Base-by-base conservation (phyloP, 2,113 vertebrate genomes). In the Entomyzon cyanotis region DNA sequence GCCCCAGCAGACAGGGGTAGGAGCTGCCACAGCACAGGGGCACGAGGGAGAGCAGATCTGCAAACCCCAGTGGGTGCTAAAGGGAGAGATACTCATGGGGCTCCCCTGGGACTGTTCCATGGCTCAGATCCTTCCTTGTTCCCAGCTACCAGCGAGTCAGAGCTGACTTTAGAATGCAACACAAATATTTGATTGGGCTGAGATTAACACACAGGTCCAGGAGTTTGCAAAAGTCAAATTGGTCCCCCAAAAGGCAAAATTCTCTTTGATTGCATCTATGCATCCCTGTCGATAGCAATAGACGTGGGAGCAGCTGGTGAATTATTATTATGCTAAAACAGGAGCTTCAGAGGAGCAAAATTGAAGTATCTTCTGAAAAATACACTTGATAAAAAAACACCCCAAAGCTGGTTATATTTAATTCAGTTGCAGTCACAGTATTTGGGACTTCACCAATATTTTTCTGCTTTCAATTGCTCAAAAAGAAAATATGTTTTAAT, bases 241-340 rank as follows among this genome's bases (percentile, higher is more conserved):
- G 85, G 52, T 68, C 44, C 69, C 80, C 65, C 46, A 46, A 76
- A 95, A 88, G 83, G 80, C 88, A 83, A 15, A 89, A 77, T 78
- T 62, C 74, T 84, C 60, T 81, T 55, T 75, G 89, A 75, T 31
- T 52, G 53, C 55, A 89, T 78, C 93, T 92, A 16, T 94, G 90
- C 84, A 92, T 55, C 76, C 86, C 83, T 84, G 73, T 50, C 52
- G 83, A 68, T 69, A 89, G 94, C 90, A 87, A 80, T 33, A 87
- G 84, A 33, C 58, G 62, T 89, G 53, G 55, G 0, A 87, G 92
- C 55, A 93, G 69, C 73, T 94, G 53, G n/a, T 79, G 71, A 95
- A 75, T 81, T 87, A 62, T 44, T 87, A 74, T 28, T 85, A 49
- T 64, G 70, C 63, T 84, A 55, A 84, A 92, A 27, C 24, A 82